These are phyloP conservation scores for Rhabdomys pumilio DNA, from an alignment of 2,797 vertebrate genomes.

Conservation along the genomic window DNA sequence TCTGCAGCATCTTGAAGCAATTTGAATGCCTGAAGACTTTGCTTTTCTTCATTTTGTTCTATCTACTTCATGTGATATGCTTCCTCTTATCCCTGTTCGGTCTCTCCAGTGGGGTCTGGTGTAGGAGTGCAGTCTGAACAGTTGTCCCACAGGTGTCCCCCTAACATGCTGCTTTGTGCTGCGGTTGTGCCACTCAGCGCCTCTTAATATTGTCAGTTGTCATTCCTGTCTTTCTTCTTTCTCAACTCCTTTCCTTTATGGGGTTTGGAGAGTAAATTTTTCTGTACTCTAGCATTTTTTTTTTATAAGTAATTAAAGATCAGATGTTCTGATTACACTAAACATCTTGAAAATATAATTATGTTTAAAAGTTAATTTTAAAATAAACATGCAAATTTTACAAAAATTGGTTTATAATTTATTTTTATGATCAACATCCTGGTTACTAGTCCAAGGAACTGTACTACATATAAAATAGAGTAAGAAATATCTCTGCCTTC, in stretches of 20 bases:
- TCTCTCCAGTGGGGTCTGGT: background rate
- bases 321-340: background rate
- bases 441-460: background rate
- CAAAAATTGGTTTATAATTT: background rate
- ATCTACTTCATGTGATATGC: background rate
- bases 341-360: background rate
- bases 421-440: background rate
- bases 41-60: background rate
- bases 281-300: conserved; percentile 9
- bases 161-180: background rate
- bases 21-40: background rate
- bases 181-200: background rate
- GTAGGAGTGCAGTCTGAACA: background rate
- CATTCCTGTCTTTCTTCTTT: background rate
- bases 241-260: background rate
- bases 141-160: background rate
- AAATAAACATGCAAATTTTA: conserved; percentile 46
- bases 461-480: background rate
- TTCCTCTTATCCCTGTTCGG: background rate
- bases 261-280: background rate
- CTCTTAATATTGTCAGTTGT: background rate
- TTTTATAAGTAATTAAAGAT: conserved; percentile 8
- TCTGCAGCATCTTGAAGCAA: background rate
- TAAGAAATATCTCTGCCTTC: background rate
- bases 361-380: conserved; percentile 41